A percentile compares a stretch with the other conserved stretches of the same genome.
Conservation (phyloP, 2,113 vertebrate genomes). For the Dipodomys spectabilis region DNA sequence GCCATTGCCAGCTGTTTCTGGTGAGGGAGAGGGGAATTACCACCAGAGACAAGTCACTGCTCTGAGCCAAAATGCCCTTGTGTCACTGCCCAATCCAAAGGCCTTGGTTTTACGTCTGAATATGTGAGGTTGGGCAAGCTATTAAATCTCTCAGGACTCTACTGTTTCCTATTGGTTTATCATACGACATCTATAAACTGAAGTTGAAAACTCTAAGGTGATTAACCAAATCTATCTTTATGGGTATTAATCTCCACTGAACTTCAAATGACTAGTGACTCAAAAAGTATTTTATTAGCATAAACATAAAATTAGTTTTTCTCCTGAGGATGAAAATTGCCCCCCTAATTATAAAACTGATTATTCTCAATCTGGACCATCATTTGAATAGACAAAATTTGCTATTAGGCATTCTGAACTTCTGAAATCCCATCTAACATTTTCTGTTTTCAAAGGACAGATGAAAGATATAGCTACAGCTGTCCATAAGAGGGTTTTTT, state of each 20-base stretch:
- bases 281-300: conserved; percentile 64
- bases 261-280: conserved; percentile 68
- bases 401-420: conserved; percentile 21
- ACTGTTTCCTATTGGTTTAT: not conserved
- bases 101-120: not conserved
- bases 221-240: conserved; percentile 48
- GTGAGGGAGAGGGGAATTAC: not conserved
- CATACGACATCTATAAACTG: not conserved
- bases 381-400: conserved; percentile 38
- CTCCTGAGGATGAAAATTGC: conserved; percentile 26
- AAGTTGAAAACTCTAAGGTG: conserved; percentile 57
- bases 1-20: not conserved
- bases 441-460: conserved; percentile 38
- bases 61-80: not conserved
- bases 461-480: not conserved
- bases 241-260: conserved; percentile 60
- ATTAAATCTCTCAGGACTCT: not conserved
- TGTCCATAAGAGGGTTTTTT: not conserved
- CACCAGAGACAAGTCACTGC: not conserved
- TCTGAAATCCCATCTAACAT: conserved; percentile 30
- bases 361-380: conserved; percentile 52
- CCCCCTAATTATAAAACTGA: conserved; percentile 21
- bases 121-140: not conserved
- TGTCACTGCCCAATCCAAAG: no score
- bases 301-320: conserved; percentile 63